Base-by-base conservation (phyloP, 2,888 invertebrate species). In the Trichacis sp. region DNA sequence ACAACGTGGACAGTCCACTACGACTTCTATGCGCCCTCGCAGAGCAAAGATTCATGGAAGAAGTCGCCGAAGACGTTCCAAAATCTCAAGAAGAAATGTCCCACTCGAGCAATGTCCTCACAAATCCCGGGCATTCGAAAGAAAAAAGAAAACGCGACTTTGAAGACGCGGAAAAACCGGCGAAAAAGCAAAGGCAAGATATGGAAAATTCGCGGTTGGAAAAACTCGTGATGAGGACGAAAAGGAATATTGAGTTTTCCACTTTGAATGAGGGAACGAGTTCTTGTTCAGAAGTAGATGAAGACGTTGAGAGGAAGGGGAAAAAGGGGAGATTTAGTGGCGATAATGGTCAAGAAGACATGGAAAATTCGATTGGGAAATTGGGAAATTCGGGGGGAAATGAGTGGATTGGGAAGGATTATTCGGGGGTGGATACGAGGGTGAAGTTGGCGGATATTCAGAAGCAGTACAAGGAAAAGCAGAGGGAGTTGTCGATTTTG, bases 21-120 rank as follows among this genome's bases (percentile, higher is more conserved):
- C 92, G 92, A 53, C 82, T 95, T 29, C 84, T 95, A 19, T 95
- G 95, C 81, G 94, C 94, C 6, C 85, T 95, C 61, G 95, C 94
- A 0, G 94, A 94, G 77, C 94, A 94, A 77, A 88, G 93, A 70
- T 91, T 94, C 68, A 89, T 91, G 86, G 93, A 93, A 76, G 94
- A 94, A 81, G 92, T 88, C 0, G 87, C 83, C 1, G 84, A 83
- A 19, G 87, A 62, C 1, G 68, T 77, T 0, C 70, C 70, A 12
- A 75, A 71, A 56, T 24, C 24, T 24, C 24, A n/a, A 4, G 80
- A 81, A 15, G 79, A 81, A 30, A 70, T 78, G 20, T 78, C 79
- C 0, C 71, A 72, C 5, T 80, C 78, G 2, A 74, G 79, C 1
- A 69, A 73, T 11, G 43, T 79, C 5, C 49, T 80, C 42, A 17